Evolutionary conservation across 2,888 invertebrate genomes (phyloP).

Genomic region (Agrochola lota): DNA sequence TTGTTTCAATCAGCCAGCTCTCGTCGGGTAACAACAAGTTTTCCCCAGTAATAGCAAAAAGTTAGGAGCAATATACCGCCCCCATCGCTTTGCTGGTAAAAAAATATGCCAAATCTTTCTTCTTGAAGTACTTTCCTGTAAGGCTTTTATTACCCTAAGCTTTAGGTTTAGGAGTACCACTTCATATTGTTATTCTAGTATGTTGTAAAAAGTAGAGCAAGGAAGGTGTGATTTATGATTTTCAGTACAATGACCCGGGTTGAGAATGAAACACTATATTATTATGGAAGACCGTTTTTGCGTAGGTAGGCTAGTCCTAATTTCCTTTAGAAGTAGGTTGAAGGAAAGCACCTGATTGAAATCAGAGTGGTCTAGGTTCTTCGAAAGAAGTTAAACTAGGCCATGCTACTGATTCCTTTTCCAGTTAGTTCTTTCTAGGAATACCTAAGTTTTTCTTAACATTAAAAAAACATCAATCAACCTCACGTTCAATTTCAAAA

Average conservation of each 20-base stretch:
- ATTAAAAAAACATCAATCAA: not conserved
- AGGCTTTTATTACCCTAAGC: slow-evolving; percentile 42
- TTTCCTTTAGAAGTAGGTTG: slow-evolving; percentile 3
- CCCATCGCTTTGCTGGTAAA: slow-evolving; percentile 38
- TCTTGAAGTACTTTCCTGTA: slow-evolving; percentile 52
- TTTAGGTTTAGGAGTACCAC: slow-evolving; percentile 21
- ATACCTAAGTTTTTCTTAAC: not conserved
- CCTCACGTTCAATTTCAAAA: slow-evolving; percentile 10
- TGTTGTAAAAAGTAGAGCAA: slow-evolving; percentile 47
- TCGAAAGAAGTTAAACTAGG: not conserved
- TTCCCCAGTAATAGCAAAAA: slow-evolving; percentile 55
- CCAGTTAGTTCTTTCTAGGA: not conserved
- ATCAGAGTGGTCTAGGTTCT: not conserved
- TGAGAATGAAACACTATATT: slow-evolving; percentile 33
- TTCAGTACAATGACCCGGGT: slow-evolving; percentile 28
- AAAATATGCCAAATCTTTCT: slow-evolving; percentile 61
- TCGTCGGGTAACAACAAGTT: slow-evolving; percentile 42
- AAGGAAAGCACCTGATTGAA: slow-evolving; percentile 4
- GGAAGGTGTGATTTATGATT: slow-evolving; percentile 50
- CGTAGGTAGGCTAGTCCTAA: slow-evolving; percentile 1
- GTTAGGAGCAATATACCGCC: slow-evolving; percentile 49
- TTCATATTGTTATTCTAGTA: slow-evolving; percentile 56
- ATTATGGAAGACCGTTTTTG: slow-evolving; percentile 25
- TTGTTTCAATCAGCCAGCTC: slow-evolving; percentile 45
- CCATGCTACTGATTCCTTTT: not conserved